phyloP scores from a whole-genome alignment of 1,140 invertebrate species.

The Augochlora pura region DNA sequence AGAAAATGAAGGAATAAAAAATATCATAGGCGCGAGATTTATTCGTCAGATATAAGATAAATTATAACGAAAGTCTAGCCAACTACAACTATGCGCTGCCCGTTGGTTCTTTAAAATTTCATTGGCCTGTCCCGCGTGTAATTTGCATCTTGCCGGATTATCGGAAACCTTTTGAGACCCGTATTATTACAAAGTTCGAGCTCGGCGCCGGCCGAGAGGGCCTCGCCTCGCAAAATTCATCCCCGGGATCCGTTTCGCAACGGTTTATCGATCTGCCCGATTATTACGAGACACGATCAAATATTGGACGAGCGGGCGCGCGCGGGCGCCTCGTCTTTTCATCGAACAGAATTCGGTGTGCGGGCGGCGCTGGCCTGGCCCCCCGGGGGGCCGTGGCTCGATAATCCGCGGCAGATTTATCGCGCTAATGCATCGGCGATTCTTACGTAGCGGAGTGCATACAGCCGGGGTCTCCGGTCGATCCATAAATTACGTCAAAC shows the following conservation, averaged over 20 bases:
- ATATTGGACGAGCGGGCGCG: not conserved
- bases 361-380: no score
- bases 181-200: not conserved
- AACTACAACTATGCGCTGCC: no score
- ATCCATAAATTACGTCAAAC: constrained; percentile 27
- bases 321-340: not conserved
- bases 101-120: not conserved
- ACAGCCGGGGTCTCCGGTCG: not conserved
- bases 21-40: no score
- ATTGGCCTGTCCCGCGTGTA: not conserved
- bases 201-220: not conserved
- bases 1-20: no score
- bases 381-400: no score
- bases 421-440: constrained; percentile 27
- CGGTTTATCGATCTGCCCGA: constrained; percentile 11
- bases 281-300: constrained; percentile 8
- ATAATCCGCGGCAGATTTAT: constrained; percentile 22
- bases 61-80: no score
- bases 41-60: no score
- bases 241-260: not conserved
- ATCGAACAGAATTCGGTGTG: not conserved
- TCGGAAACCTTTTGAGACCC: not conserved
- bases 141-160: constrained; percentile 1
- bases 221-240: not conserved
- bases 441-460: not conserved